Base-by-base conservation (phyloP, 1,140 invertebrate species). In the Drosophila erecta region DNA sequence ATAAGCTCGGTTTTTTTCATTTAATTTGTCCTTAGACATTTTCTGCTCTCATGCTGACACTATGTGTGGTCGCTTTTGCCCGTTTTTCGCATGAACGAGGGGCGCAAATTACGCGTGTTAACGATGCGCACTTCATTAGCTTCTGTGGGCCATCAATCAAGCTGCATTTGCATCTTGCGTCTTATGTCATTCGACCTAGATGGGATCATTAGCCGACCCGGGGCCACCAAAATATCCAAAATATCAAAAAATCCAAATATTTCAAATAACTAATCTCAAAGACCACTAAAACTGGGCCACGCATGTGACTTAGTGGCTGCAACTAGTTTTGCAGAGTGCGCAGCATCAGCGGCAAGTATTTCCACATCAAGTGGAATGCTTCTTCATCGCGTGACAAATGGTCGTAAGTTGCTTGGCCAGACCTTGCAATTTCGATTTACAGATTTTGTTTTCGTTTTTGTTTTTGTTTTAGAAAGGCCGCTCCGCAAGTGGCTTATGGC, bases 371-470 rank as follows among this genome's bases (percentile, higher is more conserved):
- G n/a, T 33, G 66, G 66, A 72, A 72, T 71, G 69, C 69, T 71
- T 71, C 64, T 70, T 43, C 61, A 24, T 71, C 35, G 47, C 83
- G 84, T 87, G 84, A 86, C 83, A 86, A 87, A 83, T 86, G 79
- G 79, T 46, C 79, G 47, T 86, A 69, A 76, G 71, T 81, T 70
- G 64, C 50, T 51, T 50, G 47, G 62, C 33, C 58, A 62, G 57
- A 41, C 40, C 46, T 64, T 53, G 38, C 49, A 35, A 10, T 14
- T 27, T 40, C 37, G 37, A 14, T 17, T 57, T 8, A 22, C 6
- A 38, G 53, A 35, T 40, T 59, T 81, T 1, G 44, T n/a, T 47
- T 87, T 87, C 17, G 17, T 17, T 17, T 17, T 17, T 0, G 17
- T 17, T 17, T 17, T 81, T 1, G 44, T n/a, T 47, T 87, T 87